A percentile compares a stretch with the other conserved stretches of the same genome.
phyloP scores from a whole-genome alignment of 2,888 invertebrate genomes.

The Mythimna impura region DNA sequence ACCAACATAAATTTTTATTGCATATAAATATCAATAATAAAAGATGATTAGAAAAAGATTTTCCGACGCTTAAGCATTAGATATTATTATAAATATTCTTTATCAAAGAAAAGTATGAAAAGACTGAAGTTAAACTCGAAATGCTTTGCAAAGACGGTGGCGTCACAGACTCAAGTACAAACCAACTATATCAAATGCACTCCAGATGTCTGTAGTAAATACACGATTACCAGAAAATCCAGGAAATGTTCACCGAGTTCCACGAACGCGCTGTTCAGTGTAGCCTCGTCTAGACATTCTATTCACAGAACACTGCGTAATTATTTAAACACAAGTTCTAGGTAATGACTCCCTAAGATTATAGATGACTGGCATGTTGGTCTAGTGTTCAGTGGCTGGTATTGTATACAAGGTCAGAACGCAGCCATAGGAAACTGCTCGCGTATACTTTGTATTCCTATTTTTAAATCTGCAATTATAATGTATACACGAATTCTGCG shows the following conservation, averaged over 20 bases:
- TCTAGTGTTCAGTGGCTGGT: too few relatives aligned
- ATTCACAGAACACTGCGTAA: not conserved
- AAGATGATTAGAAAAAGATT: not conserved
- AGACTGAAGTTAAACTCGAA: constrained; percentile 19
- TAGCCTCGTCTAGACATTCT: not conserved
- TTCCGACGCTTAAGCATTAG: not conserved
- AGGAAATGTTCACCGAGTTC: not conserved
- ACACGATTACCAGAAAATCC: not conserved
- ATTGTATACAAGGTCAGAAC: too few relatives aligned
- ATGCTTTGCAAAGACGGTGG: not conserved
- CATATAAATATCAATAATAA: not conserved
- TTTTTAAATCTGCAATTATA: too few relatives aligned
- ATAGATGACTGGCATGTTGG: too few relatives aligned
- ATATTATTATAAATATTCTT: too few relatives aligned
- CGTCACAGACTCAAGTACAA: not conserved
- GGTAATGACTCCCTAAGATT: too few relatives aligned
- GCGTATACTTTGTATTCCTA: too few relatives aligned
- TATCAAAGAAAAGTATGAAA: constrained; percentile 28
- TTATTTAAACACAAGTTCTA: not conserved
- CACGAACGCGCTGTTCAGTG: too few relatives aligned
- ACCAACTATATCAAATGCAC: constrained; percentile 10
- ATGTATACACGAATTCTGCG: too few relatives aligned
- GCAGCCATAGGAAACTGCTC: too few relatives aligned
- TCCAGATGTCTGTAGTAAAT: not conserved
- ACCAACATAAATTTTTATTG: not conserved